Conservation (phyloP, 2,888 invertebrate species). For the Lasioglossum leucozonium region DNA sequence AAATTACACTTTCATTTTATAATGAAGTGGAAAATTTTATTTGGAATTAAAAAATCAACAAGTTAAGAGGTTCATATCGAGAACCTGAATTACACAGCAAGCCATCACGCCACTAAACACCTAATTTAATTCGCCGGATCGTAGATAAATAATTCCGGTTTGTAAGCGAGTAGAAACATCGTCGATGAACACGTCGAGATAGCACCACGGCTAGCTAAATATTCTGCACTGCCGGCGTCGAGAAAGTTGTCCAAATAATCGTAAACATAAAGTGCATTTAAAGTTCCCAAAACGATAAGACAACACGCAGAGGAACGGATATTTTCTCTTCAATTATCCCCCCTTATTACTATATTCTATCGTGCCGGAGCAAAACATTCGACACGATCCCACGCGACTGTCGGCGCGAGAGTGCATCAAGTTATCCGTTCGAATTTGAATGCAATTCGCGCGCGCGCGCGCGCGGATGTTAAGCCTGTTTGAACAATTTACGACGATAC, state of each 20-base stretch:
- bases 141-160: not conserved
- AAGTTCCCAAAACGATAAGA: not conserved
- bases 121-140: not conserved
- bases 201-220: not conserved
- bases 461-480: not conserved
- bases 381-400: not conserved
- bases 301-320: not conserved
- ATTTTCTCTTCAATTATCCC: constrained; percentile 1
- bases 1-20: too few relatives aligned
- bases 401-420: not conserved
- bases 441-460: not conserved
- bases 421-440: not conserved
- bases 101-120: not conserved
- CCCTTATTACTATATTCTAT: not conserved
- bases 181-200: constrained; percentile 9
- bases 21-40: not conserved
- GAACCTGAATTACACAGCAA: not conserved
- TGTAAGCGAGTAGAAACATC: not conserved
- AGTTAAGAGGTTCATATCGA: not conserved
- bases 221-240: not conserved
- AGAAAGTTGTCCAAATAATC: not conserved
- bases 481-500: not conserved
- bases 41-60: not conserved
- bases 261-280: not conserved
- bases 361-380: not conserved